A percentile compares a stretch with the other conserved stretches of the same genome.
Evolutionary conservation across 92 coral and sea anemone genomes (phyloP).

Genomic region (Parazoanthus swiftii): DNA sequence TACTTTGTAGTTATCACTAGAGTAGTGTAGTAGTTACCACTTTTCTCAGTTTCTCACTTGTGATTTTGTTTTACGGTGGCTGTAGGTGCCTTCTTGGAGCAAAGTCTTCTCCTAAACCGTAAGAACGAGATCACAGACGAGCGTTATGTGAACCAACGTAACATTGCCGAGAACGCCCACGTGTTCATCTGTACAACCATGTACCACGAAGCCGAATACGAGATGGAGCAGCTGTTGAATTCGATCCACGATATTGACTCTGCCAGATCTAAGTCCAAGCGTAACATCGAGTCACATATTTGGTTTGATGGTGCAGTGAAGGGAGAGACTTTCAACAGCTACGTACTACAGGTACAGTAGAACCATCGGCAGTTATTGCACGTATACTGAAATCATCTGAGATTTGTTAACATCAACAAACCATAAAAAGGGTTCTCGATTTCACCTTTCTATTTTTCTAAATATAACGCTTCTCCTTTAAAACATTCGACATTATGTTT

Average conservation of each 20-base stretch:
- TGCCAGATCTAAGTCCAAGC: conserved; percentile 69
- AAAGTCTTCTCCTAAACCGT: conserved; percentile 83
- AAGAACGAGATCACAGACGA: conserved; percentile 89
- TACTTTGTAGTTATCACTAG: no score
- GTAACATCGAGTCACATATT: conserved; percentile 90
- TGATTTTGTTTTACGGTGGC: no score
- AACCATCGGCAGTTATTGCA: not conserved
- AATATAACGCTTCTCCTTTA: no score
- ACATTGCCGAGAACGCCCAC: conserved; percentile 70
- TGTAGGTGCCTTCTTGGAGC: conserved; percentile 85
- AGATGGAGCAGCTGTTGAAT: conserved; percentile 92
- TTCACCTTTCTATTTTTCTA: no score
- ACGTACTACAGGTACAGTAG: conserved; percentile 64
- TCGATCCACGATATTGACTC: conserved; percentile 88
- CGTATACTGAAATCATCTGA: no score
- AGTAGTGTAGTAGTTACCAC: no score
- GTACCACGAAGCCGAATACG: conserved; percentile 94
- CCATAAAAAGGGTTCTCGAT: no score
- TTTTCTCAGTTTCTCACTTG: no score
- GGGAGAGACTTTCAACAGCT: conserved; percentile 83
- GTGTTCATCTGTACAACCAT: conserved; percentile 96
- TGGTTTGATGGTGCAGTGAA: conserved; percentile 99
- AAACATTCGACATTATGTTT: no score
- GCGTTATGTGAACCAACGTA: conserved; percentile 65
- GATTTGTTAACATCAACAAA: no score